Percentiles rank a stretch among this genome's conserved stretches.
Evolutionary conservation across 2,888 invertebrate genomes (phyloP).

Genomic region (Diloba caeruleocephala): DNA sequence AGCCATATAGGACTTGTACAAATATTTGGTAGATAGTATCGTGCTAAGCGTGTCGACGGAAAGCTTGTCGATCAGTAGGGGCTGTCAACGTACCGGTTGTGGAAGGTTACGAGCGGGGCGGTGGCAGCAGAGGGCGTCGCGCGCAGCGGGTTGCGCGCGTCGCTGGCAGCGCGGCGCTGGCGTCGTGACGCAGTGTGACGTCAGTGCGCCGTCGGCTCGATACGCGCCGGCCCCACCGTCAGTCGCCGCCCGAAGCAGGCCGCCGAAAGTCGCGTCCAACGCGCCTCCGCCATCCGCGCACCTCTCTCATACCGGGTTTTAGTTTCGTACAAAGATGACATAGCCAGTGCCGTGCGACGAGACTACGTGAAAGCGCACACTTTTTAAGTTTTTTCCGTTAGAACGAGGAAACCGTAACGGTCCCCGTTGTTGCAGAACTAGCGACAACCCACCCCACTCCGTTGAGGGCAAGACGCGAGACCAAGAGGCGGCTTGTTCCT

Average conservation of each 20-base stretch:
- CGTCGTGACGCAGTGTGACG: slow-evolving; percentile 92
- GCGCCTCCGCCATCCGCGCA: slow-evolving; percentile 83
- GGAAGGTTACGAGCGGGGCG: slow-evolving; percentile 82
- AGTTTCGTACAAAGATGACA: slow-evolving; percentile 88
- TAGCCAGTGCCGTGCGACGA: slow-evolving; percentile 86
- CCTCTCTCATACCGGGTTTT: slow-evolving; percentile 86
- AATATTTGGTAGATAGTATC: slow-evolving; percentile 51
- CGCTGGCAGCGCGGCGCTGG: slow-evolving; percentile 82
- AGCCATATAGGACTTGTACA: slow-evolving; percentile 35
- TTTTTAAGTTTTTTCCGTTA: slow-evolving; percentile 86
- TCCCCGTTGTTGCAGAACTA: slow-evolving; percentile 88
- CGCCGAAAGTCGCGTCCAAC: slow-evolving; percentile 83
- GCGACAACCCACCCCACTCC: slow-evolving; percentile 84
- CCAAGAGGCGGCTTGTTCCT: slow-evolving; percentile 85
- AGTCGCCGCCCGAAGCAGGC: slow-evolving; percentile 89
- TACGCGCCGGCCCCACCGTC: slow-evolving; percentile 89
- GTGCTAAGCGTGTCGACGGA: slow-evolving; percentile 57
- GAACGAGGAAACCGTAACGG: slow-evolving; percentile 85
- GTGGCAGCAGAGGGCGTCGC: slow-evolving; percentile 70
- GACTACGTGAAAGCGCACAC: slow-evolving; percentile 85
- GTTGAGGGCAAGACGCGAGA: slow-evolving; percentile 85
- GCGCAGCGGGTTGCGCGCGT: slow-evolving; percentile 76
- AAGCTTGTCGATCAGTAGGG: slow-evolving; percentile 72
- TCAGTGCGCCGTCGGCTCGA: slow-evolving; percentile 92
- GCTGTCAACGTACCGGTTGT: slow-evolving; percentile 82